Base-by-base conservation (phyloP, 2,888 invertebrate species). In the Beris morrisii region DNA sequence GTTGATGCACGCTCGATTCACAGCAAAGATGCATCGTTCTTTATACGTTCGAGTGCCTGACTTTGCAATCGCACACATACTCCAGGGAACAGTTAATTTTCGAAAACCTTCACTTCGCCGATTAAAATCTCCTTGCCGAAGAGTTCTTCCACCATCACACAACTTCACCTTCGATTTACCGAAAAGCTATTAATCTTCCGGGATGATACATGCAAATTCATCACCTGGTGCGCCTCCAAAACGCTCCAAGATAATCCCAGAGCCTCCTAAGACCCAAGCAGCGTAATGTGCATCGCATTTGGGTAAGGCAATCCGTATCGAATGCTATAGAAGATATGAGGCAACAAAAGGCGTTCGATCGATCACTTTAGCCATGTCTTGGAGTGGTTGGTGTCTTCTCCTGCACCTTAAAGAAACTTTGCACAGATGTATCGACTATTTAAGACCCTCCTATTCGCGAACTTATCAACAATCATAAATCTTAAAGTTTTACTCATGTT, bases 161-260 rank as follows among this genome's bases (percentile, higher is more conserved):
- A 30, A 59, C 46, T 59, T 59, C 48, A 59, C 46, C 58, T 59
- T 13, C 46, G 58, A 48, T 31, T 59, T 31, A 48, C 58, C 48
- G 30, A 59, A 59, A 59, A 59, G 46, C 44, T 44, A 59, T 59
- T 59, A 59, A 59, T 59, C 58, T 59, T 30, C 28, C 22, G 58
- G 48, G 46, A 54, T 66, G 59, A 66, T 59, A 59, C 66, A 66
- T 59, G 66, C 66, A 58, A 66, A 66, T 66, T 66, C 66, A 66
- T 66, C 66, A 66, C 66, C 66, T 66, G 66, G 66, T 48, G 58
- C 54, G 59, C 54, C 38, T 7, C 5, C 38, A 38, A 38, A 9
- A 38, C 38, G 9, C 9, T 55, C 45, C 12, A 45, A 66, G 46
- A 54, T 50, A 38, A 44, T 28, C 57, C 45, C 28, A 15, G 22